phyloP scores from a whole-genome alignment of 2,888 invertebrate species.

The Platerodrilus igneus region DNA sequence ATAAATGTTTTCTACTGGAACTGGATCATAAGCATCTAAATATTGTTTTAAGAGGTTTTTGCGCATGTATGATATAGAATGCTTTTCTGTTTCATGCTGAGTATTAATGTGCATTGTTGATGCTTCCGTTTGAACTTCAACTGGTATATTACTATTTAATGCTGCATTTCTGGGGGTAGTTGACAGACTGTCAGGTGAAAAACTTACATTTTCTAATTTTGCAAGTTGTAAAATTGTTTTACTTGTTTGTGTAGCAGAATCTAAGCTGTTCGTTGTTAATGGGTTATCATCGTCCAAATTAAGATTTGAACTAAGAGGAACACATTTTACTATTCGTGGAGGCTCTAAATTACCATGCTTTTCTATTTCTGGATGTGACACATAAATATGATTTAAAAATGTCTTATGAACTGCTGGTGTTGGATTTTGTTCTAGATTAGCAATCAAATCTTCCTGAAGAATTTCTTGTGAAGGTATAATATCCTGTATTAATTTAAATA shows the following conservation, averaged over 20 bases:
- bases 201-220: constrained; percentile 34
- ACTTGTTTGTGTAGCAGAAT: constrained; percentile 53
- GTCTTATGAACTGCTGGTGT: no score
- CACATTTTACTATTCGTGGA: neutral
- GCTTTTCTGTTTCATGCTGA: no score
- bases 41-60: constrained; percentile 19
- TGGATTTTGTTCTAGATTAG: constrained; percentile 4
- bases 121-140: no score
- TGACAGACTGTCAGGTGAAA: constrained; percentile 41
- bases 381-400: neutral
- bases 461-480: no score
- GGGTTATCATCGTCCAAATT: no score
- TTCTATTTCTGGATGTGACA: constrained; percentile 6
- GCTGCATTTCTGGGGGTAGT: constrained; percentile 28
- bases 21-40: constrained; percentile 7
- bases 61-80: constrained; percentile 6
- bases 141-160: neutral
- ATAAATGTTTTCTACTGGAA: constrained; percentile 1
- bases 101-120: no score
- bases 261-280: constrained; percentile 11
- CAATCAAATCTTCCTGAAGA: no score
- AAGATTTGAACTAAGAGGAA: no score
- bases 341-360: neutral
- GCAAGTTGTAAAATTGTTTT: constrained; percentile 55
- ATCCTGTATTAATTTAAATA: no score